Evolutionary conservation across 2,113 vertebrate species (phyloP).

Genomic region (Calypte anna): DNA sequence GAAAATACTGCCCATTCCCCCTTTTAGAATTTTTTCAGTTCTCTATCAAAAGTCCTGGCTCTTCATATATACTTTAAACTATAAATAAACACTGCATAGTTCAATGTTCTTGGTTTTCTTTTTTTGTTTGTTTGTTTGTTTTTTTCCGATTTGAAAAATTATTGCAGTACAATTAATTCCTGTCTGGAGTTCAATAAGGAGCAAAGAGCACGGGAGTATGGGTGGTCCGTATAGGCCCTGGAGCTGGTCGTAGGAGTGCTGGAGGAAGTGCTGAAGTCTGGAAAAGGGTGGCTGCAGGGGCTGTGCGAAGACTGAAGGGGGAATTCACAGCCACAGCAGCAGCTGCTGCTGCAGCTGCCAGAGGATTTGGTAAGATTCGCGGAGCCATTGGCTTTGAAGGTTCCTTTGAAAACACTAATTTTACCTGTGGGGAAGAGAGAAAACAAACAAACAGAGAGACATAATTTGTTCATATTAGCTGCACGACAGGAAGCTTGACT

Average conservation of each 20-base stretch:
- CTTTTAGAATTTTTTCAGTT: slow-evolving; percentile 74
- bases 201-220: slow-evolving; percentile 94
- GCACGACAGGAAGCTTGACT: neutral
- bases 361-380: slow-evolving; percentile 88
- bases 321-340: slow-evolving; percentile 86
- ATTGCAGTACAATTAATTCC: slow-evolving; percentile 87
- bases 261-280: slow-evolving; percentile 88
- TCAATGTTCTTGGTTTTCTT: slow-evolving; percentile 82
- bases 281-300: slow-evolving; percentile 87
- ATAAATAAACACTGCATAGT: slow-evolving; percentile 97
- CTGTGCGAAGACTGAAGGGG: slow-evolving; percentile 86
- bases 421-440: slow-evolving; percentile 80
- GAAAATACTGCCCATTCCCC: slow-evolving; percentile 74
- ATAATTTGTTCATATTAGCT: neutral
- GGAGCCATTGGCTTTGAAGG: slow-evolving; percentile 84
- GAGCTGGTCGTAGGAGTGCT: slow-evolving; percentile 91
- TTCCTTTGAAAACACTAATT: slow-evolving; percentile 90
- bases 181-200: slow-evolving; percentile 87
- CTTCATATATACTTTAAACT: slow-evolving; percentile 79
- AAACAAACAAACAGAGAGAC: slow-evolving; percentile 33
- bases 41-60: slow-evolving; percentile 83
- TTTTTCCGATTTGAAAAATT: slow-evolving; percentile 80
- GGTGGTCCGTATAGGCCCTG: slow-evolving; percentile 93
- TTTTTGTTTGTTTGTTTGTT: slow-evolving; percentile 40
- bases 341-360: slow-evolving; percentile 86